A percentile compares a stretch with the other conserved stretches of the same genome.
Evolutionary conservation across 92 coral and sea anemone species (phyloP).

Genomic region (Phenganax subtilis): DNA sequence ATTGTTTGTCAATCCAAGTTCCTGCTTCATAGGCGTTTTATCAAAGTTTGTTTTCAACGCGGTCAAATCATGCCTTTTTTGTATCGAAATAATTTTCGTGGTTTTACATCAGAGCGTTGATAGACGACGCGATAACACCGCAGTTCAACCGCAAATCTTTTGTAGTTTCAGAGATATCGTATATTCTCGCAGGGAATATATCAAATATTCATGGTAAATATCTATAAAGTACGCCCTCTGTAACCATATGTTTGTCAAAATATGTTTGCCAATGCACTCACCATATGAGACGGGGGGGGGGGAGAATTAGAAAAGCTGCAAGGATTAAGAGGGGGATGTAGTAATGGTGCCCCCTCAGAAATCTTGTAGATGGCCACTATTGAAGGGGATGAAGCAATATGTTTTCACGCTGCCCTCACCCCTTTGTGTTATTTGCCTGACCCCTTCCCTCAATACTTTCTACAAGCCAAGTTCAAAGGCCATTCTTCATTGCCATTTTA

Average conservation of each 20-base stretch:
- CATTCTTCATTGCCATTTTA: too few species aligned
- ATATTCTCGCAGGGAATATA: not conserved
- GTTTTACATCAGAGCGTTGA: not conserved
- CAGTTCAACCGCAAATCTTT: not conserved
- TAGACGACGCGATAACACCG: slow-evolving; percentile 10
- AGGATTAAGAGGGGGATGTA: too few species aligned
- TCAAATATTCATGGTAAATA: not conserved
- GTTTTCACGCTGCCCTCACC: too few species aligned
- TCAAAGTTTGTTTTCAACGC: not conserved
- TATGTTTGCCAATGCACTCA: too few species aligned
- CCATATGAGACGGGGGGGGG: too few species aligned
- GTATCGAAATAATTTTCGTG: not conserved
- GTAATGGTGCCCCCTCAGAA: too few species aligned
- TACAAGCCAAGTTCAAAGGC: too few species aligned
- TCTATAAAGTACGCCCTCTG: not conserved
- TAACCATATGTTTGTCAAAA: not conserved
- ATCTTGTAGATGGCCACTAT: too few species aligned
- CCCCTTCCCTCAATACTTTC: too few species aligned
- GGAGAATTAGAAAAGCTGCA: too few species aligned
- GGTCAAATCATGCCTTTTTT: slow-evolving; percentile 11
- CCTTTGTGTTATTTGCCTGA: too few species aligned
- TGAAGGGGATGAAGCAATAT: too few species aligned
- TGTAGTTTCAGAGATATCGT: not conserved
- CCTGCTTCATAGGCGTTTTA: slow-evolving; percentile 69
- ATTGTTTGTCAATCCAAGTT: slow-evolving; percentile 86